These are phyloP conservation scores for Bombus ignitus DNA, from an alignment of 1,140 invertebrate species.

Conservation along the genomic window DNA sequence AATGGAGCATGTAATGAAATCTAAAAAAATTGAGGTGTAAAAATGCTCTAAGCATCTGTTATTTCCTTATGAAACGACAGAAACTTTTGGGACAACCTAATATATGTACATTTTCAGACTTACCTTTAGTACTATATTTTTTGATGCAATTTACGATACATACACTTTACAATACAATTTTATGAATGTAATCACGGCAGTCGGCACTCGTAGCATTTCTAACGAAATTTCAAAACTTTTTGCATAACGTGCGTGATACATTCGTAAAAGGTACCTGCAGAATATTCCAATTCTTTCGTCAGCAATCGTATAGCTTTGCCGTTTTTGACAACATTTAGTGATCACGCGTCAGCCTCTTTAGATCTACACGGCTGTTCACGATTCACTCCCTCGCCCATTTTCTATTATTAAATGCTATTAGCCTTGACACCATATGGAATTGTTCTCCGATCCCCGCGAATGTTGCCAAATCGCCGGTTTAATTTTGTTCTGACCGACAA, in stretches of 20 bases:
- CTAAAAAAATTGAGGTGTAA: no score
- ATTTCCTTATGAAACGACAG: no score
- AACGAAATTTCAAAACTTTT: no score
- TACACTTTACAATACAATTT: no score
- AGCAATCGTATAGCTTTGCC: neutral
- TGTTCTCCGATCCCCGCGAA: neutral
- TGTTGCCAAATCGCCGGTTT: conserved; percentile 30
- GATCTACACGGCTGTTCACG: neutral
- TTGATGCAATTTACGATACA: no score
- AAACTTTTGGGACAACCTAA: no score
- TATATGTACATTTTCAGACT: no score
- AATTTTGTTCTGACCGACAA: neutral
- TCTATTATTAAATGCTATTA: conserved; percentile 49
- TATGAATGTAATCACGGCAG: no score
- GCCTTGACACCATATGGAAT: conserved; percentile 46
- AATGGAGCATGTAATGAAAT: no score
- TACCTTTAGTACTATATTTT: no score
- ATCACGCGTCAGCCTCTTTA: neutral
- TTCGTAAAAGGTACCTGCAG: neutral
- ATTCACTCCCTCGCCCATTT: conserved; percentile 1
- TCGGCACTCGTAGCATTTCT: no score
- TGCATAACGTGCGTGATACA: neutral
- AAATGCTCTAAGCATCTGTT: no score
- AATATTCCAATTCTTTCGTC: neutral
- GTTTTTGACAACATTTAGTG: neutral